Conservation (phyloP, 2,888 invertebrate genomes). For the Hipparchia sbordonii region DNA sequence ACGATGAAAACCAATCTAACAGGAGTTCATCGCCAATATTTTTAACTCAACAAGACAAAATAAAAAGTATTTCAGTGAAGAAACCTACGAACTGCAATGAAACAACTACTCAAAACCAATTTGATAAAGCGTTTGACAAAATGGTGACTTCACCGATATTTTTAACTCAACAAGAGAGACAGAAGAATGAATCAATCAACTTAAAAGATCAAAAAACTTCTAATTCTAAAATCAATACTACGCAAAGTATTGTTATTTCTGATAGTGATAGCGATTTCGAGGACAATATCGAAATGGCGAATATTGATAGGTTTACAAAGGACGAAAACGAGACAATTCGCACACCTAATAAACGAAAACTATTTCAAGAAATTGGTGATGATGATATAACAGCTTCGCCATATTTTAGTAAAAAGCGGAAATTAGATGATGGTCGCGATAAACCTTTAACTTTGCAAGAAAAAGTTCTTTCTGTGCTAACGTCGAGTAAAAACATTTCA, state of each 20-base stretch:
- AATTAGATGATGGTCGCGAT: conserved; percentile 48
- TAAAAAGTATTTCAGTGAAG: conserved; percentile 38
- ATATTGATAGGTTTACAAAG: conserved; percentile 52
- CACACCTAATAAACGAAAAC: conserved; percentile 56
- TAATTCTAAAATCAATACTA: conserved; percentile 9
- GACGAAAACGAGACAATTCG: conserved; percentile 34
- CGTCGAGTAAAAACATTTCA: conserved; percentile 50
- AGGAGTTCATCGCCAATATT: conserved; percentile 68
- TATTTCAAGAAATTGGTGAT: conserved; percentile 43
- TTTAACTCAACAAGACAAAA: conserved; percentile 60
- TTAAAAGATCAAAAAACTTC: conserved; percentile 13
- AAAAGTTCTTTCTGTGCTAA: conserved; percentile 62
- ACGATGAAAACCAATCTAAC: conserved; percentile 7
- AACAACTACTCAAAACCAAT: not conserved
- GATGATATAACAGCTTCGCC: conserved; percentile 60
- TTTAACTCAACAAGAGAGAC: conserved; percentile 45
- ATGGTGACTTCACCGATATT: conserved; percentile 15
- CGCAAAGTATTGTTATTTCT: conserved; percentile 55
- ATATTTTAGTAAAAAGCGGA: conserved; percentile 68
- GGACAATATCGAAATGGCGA: conserved; percentile 40
- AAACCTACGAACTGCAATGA: not conserved
- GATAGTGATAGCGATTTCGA: conserved; percentile 72
- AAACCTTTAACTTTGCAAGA: conserved; percentile 60
- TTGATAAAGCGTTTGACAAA: not conserved
- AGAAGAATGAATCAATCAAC: conserved; percentile 40